Percentiles rank a stretch among this genome's conserved stretches.
These are phyloP conservation scores for Trachelus iudaicus DNA, from an alignment of 2,888 invertebrate genomes.

Conservation along the genomic window DNA sequence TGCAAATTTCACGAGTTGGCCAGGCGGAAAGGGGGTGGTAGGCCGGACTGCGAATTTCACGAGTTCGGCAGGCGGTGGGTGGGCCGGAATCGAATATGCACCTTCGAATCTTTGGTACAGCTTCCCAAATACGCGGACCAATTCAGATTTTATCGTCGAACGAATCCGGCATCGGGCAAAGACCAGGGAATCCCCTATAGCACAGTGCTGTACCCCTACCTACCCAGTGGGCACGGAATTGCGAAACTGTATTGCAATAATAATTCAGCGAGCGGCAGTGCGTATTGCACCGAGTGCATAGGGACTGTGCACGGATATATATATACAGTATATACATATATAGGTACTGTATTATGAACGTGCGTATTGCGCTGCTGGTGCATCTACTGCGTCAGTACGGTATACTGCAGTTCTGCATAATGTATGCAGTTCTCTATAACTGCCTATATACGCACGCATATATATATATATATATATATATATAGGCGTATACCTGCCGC, in stretches of 20 bases:
- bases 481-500: too few species aligned
- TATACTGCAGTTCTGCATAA: not conserved
- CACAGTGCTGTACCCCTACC: not conserved
- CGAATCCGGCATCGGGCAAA: not conserved
- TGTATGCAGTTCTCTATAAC: not conserved
- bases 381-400: not conserved
- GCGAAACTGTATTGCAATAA: not conserved
- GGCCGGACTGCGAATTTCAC: not conserved
- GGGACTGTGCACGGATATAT: not conserved
- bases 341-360: not conserved
- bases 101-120: not conserved
- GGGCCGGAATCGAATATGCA: not conserved
- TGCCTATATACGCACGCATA: too few species aligned
- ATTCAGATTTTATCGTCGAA: slow-evolving; percentile 47
- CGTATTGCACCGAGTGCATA: not conserved
- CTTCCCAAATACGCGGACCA: slow-evolving; percentile 51
- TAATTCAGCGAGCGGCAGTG: not conserved
- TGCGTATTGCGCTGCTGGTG: not conserved
- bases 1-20: not conserved
- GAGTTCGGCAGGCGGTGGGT: not conserved
- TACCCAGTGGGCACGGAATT: not conserved
- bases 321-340: too few species aligned
- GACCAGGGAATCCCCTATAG: not conserved
- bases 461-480: too few species aligned
- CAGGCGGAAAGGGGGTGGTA: too few species aligned